These are phyloP conservation scores for Origma solitaria DNA, from an alignment of 2,113 vertebrate species.

Conservation along the genomic window DNA sequence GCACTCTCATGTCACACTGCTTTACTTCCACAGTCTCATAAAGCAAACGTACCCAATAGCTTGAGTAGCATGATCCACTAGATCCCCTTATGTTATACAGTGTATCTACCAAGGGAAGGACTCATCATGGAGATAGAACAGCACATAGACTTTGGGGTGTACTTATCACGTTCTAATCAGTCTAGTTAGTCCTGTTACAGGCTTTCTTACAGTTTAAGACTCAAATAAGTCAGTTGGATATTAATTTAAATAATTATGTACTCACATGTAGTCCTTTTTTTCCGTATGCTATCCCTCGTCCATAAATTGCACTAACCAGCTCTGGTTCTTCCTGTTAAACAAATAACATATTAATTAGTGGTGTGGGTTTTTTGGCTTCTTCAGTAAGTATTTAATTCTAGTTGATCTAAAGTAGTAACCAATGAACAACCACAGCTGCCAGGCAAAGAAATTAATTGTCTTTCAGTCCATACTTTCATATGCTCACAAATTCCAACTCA, in stretches of 20 bases:
- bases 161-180: neutral
- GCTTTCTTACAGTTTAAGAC: neutral
- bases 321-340: constrained; percentile 88
- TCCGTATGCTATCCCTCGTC: constrained; percentile 93
- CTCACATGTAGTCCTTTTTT: constrained; percentile 95
- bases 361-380: neutral
- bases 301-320: constrained; percentile 95
- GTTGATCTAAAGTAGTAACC: neutral
- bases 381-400: neutral
- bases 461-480: neutral
- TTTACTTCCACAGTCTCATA: neutral
- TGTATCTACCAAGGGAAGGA: neutral
- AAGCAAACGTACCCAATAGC: fast-evolving
- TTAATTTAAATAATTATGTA: constrained; percentile 5
- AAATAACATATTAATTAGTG: neutral
- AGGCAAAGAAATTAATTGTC: neutral
- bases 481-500: neutral
- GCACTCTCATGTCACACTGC: neutral
- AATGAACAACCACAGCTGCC: neutral
- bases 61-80: neutral
- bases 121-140: neutral
- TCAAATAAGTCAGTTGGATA: neutral
- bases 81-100: neutral
- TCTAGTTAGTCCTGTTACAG: neutral
- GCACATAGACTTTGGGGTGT: neutral